phyloP scores from a whole-genome alignment of 2,797 vertebrate genomes.

The Pipistrellus pygmaeus region DNA sequence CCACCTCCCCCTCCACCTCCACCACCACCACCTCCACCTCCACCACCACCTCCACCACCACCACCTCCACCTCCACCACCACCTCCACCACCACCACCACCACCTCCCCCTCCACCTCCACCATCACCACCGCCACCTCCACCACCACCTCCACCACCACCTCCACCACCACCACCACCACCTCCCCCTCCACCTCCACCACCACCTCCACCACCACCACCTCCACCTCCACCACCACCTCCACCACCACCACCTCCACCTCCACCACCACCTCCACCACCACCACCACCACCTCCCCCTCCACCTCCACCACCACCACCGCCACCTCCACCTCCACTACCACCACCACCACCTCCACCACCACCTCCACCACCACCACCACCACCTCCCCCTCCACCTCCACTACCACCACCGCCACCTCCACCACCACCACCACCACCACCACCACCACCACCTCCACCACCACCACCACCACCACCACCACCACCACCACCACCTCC shows the following conservation, averaged over 20 bases:
- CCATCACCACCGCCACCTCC: not conserved
- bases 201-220: no score
- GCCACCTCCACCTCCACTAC: not conserved
- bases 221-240: not conserved
- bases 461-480: not conserved
- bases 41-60: fast-evolving
- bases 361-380: not conserved
- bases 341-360: no score
- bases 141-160: not conserved
- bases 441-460: not conserved
- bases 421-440: not conserved
- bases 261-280: not conserved
- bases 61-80: not conserved
- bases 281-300: no score
- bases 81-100: not conserved
- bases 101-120: not conserved
- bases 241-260: not conserved
- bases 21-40: no score
- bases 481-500: not conserved
- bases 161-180: not conserved
- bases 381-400: not conserved
- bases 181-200: not conserved
- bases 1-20: not conserved
- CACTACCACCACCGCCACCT: not conserved
- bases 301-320: not conserved